phyloP scores from a whole-genome alignment of 2,888 invertebrate genomes.

The Cordilura impudica region DNA sequence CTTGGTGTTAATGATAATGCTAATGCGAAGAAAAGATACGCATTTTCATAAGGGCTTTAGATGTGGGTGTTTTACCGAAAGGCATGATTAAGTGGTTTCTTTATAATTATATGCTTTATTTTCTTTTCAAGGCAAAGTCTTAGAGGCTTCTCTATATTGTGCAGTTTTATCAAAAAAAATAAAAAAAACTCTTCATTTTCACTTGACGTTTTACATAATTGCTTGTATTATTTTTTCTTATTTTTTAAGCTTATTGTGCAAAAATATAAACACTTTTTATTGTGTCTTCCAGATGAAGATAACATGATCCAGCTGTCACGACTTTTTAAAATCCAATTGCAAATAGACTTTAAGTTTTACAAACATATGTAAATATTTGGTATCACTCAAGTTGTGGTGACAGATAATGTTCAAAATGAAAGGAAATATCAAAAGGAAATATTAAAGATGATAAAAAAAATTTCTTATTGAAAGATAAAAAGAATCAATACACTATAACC shows the following conservation, averaged over 20 bases:
- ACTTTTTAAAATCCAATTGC: slow-evolving; percentile 9
- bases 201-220: slow-evolving; percentile 30
- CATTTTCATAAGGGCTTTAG: slow-evolving; percentile 47
- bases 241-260: slow-evolving; percentile 51
- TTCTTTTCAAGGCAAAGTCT: slow-evolving; percentile 53
- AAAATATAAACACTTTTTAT: slow-evolving; percentile 17
- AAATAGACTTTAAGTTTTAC: slow-evolving; percentile 33
- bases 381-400: slow-evolving; percentile 4
- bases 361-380: slow-evolving; percentile 40
- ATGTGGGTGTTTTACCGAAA: slow-evolving; percentile 56
- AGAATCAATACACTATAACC: no score
- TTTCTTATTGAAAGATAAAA: no score
- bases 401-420: background rate
- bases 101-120: slow-evolving; percentile 42
- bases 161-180: slow-evolving; percentile 20
- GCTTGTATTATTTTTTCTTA: slow-evolving; percentile 43
- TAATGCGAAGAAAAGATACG: slow-evolving; percentile 52
- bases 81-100: slow-evolving; percentile 61
- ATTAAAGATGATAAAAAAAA: no score
- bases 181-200: slow-evolving; percentile 24
- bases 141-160: slow-evolving; percentile 6
- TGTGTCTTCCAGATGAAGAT: slow-evolving; percentile 49
- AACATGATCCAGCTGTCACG: slow-evolving; percentile 47
- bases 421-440: background rate
- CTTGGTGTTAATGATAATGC: slow-evolving; percentile 58